These are phyloP conservation scores for Pterocles gutturalis DNA, from an alignment of 2,113 vertebrate species.

Conservation along the genomic window DNA sequence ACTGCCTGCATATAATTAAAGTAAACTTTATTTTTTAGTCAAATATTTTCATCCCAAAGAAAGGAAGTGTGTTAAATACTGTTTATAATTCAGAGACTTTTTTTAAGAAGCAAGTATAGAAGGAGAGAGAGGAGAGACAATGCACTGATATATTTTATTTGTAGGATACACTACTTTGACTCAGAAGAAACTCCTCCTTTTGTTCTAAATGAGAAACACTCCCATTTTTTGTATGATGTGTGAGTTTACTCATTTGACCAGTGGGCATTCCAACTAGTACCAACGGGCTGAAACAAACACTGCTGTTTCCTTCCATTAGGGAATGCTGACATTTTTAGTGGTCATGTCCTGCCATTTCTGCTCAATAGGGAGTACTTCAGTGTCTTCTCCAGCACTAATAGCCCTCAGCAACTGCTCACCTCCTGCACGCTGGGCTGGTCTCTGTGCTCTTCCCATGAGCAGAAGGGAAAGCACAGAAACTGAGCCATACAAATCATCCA, in stretches of 20 bases:
- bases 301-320: neutral
- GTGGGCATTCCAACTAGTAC: neutral
- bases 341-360: neutral
- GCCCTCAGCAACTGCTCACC: neutral
- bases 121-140: neutral
- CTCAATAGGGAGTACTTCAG: neutral
- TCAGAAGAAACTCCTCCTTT: neutral
- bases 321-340: neutral
- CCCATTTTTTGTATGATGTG: neutral
- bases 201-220: neutral
- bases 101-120: neutral
- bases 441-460: neutral
- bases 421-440: neutral
- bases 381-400: neutral
- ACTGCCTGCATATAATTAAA: neutral
- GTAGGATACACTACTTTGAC: neutral
- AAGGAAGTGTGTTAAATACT: neutral
- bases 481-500: neutral
- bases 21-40: neutral
- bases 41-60: neutral
- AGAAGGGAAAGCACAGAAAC: neutral
- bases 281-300: neutral
- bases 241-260: neutral
- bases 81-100: neutral
- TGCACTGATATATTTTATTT: neutral